Evolutionary conservation across 2,888 invertebrate genomes (phyloP), one percentile per base, ranked within the genome.

Genomic region (Melinaea menophilus): DNA sequence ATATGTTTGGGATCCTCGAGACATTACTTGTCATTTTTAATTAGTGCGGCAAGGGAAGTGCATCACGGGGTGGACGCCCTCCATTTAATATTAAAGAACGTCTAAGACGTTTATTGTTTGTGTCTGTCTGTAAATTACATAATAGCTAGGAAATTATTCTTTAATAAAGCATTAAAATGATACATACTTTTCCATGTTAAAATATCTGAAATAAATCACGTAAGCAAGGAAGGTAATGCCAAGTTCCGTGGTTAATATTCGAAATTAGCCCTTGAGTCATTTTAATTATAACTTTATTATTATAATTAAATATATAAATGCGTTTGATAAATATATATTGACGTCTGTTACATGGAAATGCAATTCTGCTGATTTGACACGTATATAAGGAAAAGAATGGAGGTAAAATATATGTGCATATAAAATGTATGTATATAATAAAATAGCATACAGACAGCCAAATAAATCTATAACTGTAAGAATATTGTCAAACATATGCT

Each of bases 11-110:
- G n/a, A 61, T 35, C 41, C 22, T 58, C 45, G 56, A 59, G 57
- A 57, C 59, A 54, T 59, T 74, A 73, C 69, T 64, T 69, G 68
- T 68, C 71, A 66, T 68, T 72, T 69, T 70, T 71, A 71, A 71
- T 72, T 72, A 71, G 64, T 61, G 60, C 47, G 59, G 74, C 79
- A 76, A 75, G 70, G 77, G 75, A 74, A 79, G 73, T 78, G 75
- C 72, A 70, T 73, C 71, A 69, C 64, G 68, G 68, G 74, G 71
- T 75, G 69, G 68, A 71, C 65, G 59, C 59, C 68, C 69, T 62
- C 58, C 58, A 56, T 51, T 56, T 67, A 64, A 54, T 58, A 59
- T 65, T 41, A 57, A 56, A 56, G n/a, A 59, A 59, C 48, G 55
- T 60, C 11, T 37, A 58, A 45, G 45, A 7, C 37, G 9, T 9